Evolutionary conservation across 2,888 invertebrate species (phyloP), one percentile per base, ranked within the genome.

Genomic region (Epinotia demarniana): DNA sequence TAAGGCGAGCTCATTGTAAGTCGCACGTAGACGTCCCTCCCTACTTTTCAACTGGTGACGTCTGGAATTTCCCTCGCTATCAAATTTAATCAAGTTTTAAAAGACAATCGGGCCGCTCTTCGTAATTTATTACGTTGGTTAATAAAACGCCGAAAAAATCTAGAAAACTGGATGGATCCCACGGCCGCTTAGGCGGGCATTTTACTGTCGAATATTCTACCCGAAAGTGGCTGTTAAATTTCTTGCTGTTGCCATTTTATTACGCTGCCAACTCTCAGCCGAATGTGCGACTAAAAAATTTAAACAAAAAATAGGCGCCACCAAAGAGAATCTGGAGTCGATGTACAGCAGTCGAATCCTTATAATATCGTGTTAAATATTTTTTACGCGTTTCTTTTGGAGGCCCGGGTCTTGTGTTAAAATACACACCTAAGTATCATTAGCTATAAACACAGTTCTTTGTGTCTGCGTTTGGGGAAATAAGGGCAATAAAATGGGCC

Each of bases 371-470:
- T 90, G 90, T 90, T 86, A 88, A 86, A 85, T 88, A 88, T 91
- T 93, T 93, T 93, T 93, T 93, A 90, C 83, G 77, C 82, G 82
- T 83, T 85, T 86, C 88, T 89, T 93, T 90, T 88, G 87, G 88
- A 86, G 86, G 84, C 85, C 87, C 81, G 87, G 88, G 88, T 84
- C 89, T 86, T 91, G 93, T 94, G 93, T 94, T 93, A 94, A 93
- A 93, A 94, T 93, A 92, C 92, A 92, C 93, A 93, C 93, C 93
- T 93, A 91, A 92, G 88, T 89, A 93, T 92, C 91, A 93, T 94
- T 92, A 92, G 90, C 92, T 92, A 93, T 94, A 93, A 93, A 93
- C 92, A 91, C 88, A 88, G 87, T 87, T 92, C 91, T 92, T 93
- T 93, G 92, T 92, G 91, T 92, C 88, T 88, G 82, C 89, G 88